Evolutionary conservation across 2,888 invertebrate genomes (phyloP).

Genomic region (Pristionchus maxplancki): DNA sequence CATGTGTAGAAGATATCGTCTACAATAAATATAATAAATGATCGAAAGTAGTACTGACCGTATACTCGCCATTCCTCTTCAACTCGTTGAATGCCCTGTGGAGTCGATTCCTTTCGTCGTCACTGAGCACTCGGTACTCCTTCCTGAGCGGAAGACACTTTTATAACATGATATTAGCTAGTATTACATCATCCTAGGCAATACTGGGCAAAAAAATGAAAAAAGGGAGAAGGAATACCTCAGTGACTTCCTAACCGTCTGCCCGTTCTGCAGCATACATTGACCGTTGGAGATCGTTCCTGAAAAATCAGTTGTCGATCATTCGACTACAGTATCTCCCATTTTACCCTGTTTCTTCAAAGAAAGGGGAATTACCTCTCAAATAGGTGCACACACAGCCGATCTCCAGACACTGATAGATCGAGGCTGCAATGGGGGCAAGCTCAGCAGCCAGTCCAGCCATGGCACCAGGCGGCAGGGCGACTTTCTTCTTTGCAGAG

Average conservation of each 20-base stretch:
- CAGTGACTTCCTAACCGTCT: constrained; percentile 61
- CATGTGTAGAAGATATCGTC: background rate
- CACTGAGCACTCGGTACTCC: constrained; percentile 34
- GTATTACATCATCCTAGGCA: too few species aligned
- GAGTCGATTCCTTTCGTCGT: constrained; percentile 25
- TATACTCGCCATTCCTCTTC: constrained; percentile 46
- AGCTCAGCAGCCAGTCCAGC: constrained; percentile 68
- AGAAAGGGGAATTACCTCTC: constrained; percentile 57
- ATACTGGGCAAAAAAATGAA: background rate
- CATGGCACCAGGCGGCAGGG: constrained; percentile 67
- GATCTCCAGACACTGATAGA: constrained; percentile 75
- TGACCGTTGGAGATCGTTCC: constrained; percentile 53
- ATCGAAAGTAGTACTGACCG: too few species aligned
- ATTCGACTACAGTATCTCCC: background rate
- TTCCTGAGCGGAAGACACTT: background rate
- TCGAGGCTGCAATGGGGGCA: constrained; percentile 70
- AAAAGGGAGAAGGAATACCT: too few species aligned
- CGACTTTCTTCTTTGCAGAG: constrained; percentile 61
- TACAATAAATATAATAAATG: background rate
- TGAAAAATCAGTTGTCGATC: background rate
- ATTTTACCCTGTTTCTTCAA: background rate
- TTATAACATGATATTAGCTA: too few species aligned
- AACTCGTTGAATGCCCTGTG: constrained; percentile 26
- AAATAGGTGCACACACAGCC: constrained; percentile 74
- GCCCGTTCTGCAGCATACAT: constrained; percentile 64